A percentile compares a stretch with the other conserved stretches of the same genome.
Evolutionary conservation across 2,888 invertebrate genomes (phyloP).

Genomic region (Melinaea marsaeus): DNA sequence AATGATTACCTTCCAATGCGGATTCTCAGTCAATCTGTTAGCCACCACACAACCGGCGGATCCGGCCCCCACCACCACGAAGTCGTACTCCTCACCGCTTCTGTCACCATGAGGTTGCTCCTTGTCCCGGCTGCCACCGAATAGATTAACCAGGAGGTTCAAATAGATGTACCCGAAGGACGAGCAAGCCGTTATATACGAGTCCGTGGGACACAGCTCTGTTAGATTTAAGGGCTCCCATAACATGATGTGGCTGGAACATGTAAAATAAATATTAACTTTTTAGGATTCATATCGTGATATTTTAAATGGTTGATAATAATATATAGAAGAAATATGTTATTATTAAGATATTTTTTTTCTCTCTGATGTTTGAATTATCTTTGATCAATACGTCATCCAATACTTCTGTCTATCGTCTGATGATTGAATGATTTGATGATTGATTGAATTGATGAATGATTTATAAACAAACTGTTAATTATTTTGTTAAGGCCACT

Average conservation of each 20-base stretch:
- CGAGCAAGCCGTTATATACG: slow-evolving; percentile 47
- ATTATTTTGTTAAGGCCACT: no score
- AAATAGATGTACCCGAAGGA: slow-evolving; percentile 50
- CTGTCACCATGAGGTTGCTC: slow-evolving; percentile 50
- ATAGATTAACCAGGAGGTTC: slow-evolving; percentile 47
- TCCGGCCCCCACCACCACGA: slow-evolving; percentile 60
- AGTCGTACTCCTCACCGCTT: slow-evolving; percentile 54
- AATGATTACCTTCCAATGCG: slow-evolving; percentile 47
- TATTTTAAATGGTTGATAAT: no score
- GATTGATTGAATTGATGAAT: no score
- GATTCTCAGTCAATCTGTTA: slow-evolving; percentile 48
- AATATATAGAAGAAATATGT: no score
- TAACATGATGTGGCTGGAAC: slow-evolving; percentile 27
- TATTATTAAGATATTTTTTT: no score
- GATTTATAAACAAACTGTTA: no score
- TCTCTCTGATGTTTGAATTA: no score
- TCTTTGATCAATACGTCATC: no score
- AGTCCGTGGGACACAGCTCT: slow-evolving; percentile 39
- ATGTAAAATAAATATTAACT: no score
- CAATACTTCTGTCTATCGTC: no score
- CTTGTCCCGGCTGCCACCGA: slow-evolving; percentile 44
- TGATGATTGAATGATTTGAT: no score
- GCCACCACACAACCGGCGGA: slow-evolving; percentile 57
- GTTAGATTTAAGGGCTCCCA: slow-evolving; percentile 40
- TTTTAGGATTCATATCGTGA: no score